Evolutionary conservation across 2,113 vertebrate species (phyloP), one percentile per base, ranked within the genome.

Genomic region (Elachura formosa): DNA sequence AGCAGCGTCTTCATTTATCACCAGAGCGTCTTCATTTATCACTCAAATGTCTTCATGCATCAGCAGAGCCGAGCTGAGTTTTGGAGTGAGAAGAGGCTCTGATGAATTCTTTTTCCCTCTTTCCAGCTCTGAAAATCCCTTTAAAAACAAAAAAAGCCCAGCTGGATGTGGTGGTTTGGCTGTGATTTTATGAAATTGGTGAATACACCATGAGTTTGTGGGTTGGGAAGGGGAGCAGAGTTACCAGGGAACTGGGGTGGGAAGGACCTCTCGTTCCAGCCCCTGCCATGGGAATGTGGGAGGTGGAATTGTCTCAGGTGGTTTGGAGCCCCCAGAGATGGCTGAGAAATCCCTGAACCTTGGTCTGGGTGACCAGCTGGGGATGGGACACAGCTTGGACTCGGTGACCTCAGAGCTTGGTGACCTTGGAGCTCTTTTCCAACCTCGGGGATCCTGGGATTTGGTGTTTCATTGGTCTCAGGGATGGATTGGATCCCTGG

Each of bases 281-380:
- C 26, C 46, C 21, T 11, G 8, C 36, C 31, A 11, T 1, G 14
- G 48, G 25, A 26, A 12, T 4, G 6, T 15, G 62, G n/a, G n/a
- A 56, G 41, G 6, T 9, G 29, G 52, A 11, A 49, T n/a, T 58
- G 14, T 6, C 11, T 26, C 48, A 9, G 46, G 38, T 25, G 6
- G 5, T 7, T 28, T 19, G 54, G 54, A 40, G 28, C 5, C 4
- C 1, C 29, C 31, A 43, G 41, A 56, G 17, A 28, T 22, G 41
- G 11, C n/a, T 0, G 0, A 41, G 6, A 12, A 61, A 71, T 2
- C 2, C 1, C 33, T 6, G 33, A 33, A 26, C 0, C 0, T 22
- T 5, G 22, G 4, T 31, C 16, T 51, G 80, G 22, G 14, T 45
- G 46, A 9, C 26, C 56, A 10, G 25, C 14, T 6, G 25, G 25